Conservation (phyloP, 2,797 vertebrate species). For the Mus minutoides region DNA sequence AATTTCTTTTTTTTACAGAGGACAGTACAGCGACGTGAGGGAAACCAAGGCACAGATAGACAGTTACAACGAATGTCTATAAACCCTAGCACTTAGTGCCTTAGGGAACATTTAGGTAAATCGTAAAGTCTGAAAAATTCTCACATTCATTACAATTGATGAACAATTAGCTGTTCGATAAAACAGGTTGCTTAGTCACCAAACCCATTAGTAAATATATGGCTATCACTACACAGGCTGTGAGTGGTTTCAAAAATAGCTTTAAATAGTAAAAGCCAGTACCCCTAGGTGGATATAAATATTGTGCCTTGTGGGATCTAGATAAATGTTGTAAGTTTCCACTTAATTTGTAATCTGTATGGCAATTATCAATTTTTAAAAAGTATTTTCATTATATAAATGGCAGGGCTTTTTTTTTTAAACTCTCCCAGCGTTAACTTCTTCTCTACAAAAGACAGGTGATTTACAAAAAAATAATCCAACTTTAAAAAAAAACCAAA, state of each 20-base stretch:
- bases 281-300: conserved; percentile 30
- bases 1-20: conserved; percentile 53
- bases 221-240: conserved; percentile 69
- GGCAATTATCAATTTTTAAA: conserved; percentile 72
- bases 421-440: conserved; percentile 42
- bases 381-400: conserved; percentile 63
- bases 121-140: conserved; percentile 63
- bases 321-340: conserved; percentile 50
- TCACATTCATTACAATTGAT: conserved; percentile 50
- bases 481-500: conserved; percentile 34
- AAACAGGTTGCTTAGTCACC: conserved; percentile 52
- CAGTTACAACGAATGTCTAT: conserved; percentile 72
- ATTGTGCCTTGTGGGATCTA: conserved; percentile 62
- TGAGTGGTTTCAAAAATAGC: conserved; percentile 70
- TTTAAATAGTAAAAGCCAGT: conserved; percentile 75
- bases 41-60: conserved; percentile 83
- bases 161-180: conserved; percentile 49
- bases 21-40: conserved; percentile 67
- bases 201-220: conserved; percentile 72
- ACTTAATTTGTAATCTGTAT: conserved; percentile 62
- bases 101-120: conserved; percentile 71
- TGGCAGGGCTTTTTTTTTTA: neutral
- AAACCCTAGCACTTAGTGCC: conserved; percentile 72
- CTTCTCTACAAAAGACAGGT: conserved; percentile 74
- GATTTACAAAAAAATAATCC: conserved; percentile 62